Evolutionary conservation across 2,888 invertebrate genomes (phyloP), one percentile per base, ranked within the genome.

Genomic region (Andrena trimmerana): DNA sequence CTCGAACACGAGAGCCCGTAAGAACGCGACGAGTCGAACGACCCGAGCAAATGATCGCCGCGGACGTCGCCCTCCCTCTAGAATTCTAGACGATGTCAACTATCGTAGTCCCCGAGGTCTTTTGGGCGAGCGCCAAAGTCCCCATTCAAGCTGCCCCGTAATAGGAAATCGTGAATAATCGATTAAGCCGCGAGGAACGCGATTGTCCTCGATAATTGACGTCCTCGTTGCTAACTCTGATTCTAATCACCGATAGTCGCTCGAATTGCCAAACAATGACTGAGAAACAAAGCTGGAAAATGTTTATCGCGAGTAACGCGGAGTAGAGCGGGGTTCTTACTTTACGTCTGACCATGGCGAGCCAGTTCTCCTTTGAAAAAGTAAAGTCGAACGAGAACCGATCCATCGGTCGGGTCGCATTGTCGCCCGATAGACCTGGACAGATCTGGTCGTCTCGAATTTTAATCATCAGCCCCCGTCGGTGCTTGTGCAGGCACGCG

Each of bases 401-500:
- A 76, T 59, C 57, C 36, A 57, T 65, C 67, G 42, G 16, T 63
- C 52, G 59, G 62, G 29, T 7, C 8, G 29, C 7, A 63, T 33
- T 33, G 59, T 52, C 57, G 67, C n/a, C 29, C 13, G 81, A 81
- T 75, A 77, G 57, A 13, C 48, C n/a, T 59, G 54, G 8, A 7
- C 48, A 13, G 76, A 74, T 68, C 78, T 68, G 59, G 60, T 65
- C 59, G 78, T 69, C 67, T 81, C 87, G 86, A 88, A 90, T 88
- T 92, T 91, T 90, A 91, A 92, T 91, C 91, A 86, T 84, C 87
- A 88, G 86, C 83, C 88, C 89, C 86, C 88, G 83, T 72, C 77
- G 62, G 73, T 83, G 75, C 24, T 20, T 71, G 85, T 83, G 85
- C 79, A 83, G 82, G 82, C 84, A 84, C 72, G 81, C 84, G 71